Evolutionary conservation across 1,140 invertebrate species (phyloP), one percentile per base, ranked within the genome.

Genomic region (Holotrichia oblita): DNA sequence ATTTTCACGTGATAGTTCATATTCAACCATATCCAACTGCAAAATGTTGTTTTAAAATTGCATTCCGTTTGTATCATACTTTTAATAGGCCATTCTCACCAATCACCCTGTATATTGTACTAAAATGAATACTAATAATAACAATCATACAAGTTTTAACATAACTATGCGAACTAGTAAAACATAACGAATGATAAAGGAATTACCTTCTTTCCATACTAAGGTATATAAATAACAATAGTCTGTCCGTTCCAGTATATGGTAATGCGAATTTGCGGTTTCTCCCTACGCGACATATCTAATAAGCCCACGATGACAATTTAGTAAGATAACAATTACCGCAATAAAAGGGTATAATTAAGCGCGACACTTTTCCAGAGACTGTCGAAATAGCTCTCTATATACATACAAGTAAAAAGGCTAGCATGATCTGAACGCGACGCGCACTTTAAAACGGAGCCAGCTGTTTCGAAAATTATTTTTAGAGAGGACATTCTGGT

Each of bases 221-320:
- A 74, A 9, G 73, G 73, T 44, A 87, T 79, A 84, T 87, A 87
- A 64, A 87, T 82, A 41, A 87, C 85, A 27, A 87, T 82, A n/a
- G 84, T 80, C 59, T 83, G 81, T 81, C 89, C 87, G 80, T 90
- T 88, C 81, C 89, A 90, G 86, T 88, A 89, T 79, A 91, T 89
- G 8, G 89, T 91, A 81, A 90, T 89, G 81, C 89, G 86, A 83
- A 90, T 90, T 83, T 89, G 85, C 14, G 88, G 82, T 87, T 89
- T 89, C 74, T 86, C 87, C 72, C 87, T 86, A 81, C 87, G 89
- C 81, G 89, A 90, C 89, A 90, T 86, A 72, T 75, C 69, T 22
- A 77, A n/a, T 17, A 17, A 6, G 61, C 61, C 61, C 17, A 69
- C 61, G 61, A 17, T 22, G 27, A 20, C 22, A 69, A 69, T 69